These are phyloP conservation scores for Holcopasites calliopsidis DNA, from an alignment of 1,140 invertebrate genomes.

Conservation along the genomic window DNA sequence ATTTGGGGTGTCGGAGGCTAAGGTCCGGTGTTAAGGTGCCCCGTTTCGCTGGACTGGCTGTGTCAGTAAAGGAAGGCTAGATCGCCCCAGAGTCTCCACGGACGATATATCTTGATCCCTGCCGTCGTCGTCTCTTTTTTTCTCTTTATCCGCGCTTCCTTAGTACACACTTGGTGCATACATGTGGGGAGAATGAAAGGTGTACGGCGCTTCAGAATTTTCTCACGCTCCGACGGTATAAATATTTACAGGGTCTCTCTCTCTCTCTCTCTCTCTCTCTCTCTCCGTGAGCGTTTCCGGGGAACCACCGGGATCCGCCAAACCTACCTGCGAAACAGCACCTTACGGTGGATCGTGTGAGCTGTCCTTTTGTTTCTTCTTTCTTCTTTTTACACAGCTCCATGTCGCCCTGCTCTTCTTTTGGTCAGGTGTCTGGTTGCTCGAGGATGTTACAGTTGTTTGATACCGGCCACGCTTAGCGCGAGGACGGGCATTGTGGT, in stretches of 20 bases:
- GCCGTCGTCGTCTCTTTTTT: not conserved
- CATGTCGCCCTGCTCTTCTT: not conserved
- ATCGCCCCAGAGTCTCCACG: not conserved
- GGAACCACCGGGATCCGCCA: constrained; percentile 4
- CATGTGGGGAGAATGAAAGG: constrained; percentile 9
- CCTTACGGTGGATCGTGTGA: constrained; percentile 2
- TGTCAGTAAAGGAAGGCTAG: not conserved
- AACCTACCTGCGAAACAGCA: constrained; percentile 8
- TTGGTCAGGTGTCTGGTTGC: not conserved
- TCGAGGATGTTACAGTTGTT: not conserved
- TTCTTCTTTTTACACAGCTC: not conserved
- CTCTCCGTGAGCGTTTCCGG: constrained; percentile 48
- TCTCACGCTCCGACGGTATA: constrained; percentile 64
- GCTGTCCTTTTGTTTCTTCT: not conserved
- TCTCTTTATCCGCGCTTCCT: constrained; percentile 1
- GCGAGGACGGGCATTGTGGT: too few species aligned
- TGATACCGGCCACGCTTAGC: not conserved
- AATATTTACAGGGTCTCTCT: constrained; percentile 68
- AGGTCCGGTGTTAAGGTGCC: constrained; percentile 1
- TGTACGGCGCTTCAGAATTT: constrained; percentile 52
- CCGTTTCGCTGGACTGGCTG: constrained; percentile 10
- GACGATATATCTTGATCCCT: constrained; percentile 32
- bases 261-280: too few species aligned
- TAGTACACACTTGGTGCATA: not conserved
- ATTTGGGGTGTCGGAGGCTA: not conserved